A percentile compares a stretch with the other conserved stretches of the same genome.
Conservation (phyloP, 2,888 invertebrate genomes). For the Listrodromus nycthemerus region DNA sequence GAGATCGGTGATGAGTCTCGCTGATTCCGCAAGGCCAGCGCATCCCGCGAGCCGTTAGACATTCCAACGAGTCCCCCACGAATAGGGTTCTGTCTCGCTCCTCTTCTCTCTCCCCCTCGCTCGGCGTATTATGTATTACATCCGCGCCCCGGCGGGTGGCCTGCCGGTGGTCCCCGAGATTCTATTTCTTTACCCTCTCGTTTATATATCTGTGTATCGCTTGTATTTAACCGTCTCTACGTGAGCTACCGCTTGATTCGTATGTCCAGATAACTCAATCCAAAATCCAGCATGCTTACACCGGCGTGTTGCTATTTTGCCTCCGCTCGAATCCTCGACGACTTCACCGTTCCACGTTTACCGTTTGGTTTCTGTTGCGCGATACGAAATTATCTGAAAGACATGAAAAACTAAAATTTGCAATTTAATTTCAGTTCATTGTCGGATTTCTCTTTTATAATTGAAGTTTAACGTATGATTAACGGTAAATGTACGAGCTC, state of each 20-base stretch:
- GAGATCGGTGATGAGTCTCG: constrained; percentile 41
- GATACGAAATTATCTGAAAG: background rate
- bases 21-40: constrained; percentile 47
- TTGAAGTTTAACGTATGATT: too few species aligned
- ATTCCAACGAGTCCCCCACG: constrained; percentile 67
- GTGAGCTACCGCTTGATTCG: constrained; percentile 72
- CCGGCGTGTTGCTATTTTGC: constrained; percentile 5
- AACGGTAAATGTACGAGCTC: too few species aligned
- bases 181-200: constrained; percentile 53
- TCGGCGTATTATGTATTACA: constrained; percentile 69
- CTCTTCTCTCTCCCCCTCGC: constrained; percentile 6
- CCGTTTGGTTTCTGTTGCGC: background rate
- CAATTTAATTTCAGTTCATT: too few species aligned
- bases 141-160: constrained; percentile 65
- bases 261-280: constrained; percentile 69
- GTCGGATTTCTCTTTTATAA: too few species aligned
- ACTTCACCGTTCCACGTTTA: background rate
- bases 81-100: constrained; percentile 30
- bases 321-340: background rate
- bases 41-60: constrained; percentile 41
- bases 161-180: constrained; percentile 60
- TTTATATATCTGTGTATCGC: constrained; percentile 55
- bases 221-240: constrained; percentile 68
- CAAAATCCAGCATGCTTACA: constrained; percentile 53
- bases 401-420: too few species aligned